A percentile compares a stretch with the other conserved stretches of the same genome.
These are phyloP conservation scores for Alexandromys oeconomus DNA, from an alignment of 2,797 vertebrate species.

Conservation along the genomic window DNA sequence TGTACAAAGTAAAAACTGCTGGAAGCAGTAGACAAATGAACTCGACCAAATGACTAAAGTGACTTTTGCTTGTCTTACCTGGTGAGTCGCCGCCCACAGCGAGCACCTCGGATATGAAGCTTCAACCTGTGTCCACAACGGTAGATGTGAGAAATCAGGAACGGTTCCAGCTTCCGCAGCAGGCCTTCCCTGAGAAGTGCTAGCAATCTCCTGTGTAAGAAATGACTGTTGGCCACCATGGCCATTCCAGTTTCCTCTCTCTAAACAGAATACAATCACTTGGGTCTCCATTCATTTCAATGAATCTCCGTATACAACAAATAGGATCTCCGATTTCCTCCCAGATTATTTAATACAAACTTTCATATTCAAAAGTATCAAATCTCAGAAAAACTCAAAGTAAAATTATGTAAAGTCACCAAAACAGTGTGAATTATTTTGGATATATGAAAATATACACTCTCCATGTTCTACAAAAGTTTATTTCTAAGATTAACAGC, in stretches of 20 bases:
- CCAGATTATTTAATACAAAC: not conserved
- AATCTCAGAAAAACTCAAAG: not conserved
- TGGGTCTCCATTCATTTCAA: not conserved
- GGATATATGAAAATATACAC: not conserved
- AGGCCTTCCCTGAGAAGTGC: not conserved
- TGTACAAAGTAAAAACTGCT: not conserved
- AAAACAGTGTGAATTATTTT: not conserved
- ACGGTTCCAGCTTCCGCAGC: not conserved
- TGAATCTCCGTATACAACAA: not conserved
- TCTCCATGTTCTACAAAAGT: not conserved
- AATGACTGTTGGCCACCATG: not conserved
- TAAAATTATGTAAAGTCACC: not conserved
- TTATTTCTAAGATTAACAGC: not conserved
- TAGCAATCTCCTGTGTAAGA: not conserved
- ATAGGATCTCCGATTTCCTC: not conserved
- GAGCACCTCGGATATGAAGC: not conserved
- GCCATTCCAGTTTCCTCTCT: not conserved
- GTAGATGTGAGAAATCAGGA: not conserved
- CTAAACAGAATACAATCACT: not conserved
- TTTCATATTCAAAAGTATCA: slow-evolving; percentile 17
- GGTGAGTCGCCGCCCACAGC: not conserved
- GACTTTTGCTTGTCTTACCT: not conserved
- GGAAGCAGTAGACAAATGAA: not conserved
- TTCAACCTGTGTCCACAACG: not conserved
- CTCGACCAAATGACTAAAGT: not conserved